Evolutionary conservation across 37 sponge, comb jelly and placozoan genomes (phyloP).

Genomic region (Amphimedon queenslandica): DNA sequence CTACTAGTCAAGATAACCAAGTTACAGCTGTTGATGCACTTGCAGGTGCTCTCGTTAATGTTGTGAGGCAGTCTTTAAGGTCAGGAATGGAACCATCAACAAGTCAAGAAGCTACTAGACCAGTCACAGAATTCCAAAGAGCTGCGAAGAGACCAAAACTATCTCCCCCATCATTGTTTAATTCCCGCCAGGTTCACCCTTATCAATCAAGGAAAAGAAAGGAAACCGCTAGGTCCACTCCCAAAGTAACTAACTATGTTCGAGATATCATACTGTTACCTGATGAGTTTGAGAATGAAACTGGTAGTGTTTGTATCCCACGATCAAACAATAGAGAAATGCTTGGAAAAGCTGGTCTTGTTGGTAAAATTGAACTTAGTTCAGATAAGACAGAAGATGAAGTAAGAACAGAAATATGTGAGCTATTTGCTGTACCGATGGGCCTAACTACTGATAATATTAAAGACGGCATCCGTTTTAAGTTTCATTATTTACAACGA

Average conservation of each 20-base stretch:
- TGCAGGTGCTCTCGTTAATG: background rate
- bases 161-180: conserved; percentile 4
- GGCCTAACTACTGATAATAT: conserved; percentile 2
- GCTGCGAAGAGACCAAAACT: background rate
- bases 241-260: background rate
- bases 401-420: conserved; percentile 1
- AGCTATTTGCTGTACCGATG: conserved; percentile 9
- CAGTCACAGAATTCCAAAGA: background rate
- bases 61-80: background rate
- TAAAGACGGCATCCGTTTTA: background rate
- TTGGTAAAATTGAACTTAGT: conserved; percentile 23
- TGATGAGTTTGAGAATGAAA: background rate
- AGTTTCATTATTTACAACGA: conserved; percentile 13
- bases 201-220: too few relatives aligned
- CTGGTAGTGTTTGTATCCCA: conserved; percentile 1
- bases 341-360: conserved; percentile 11
- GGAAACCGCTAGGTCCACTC: background rate
- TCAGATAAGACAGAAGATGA: conserved; percentile 6
- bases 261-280: conserved; percentile 17
- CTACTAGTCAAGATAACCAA: too few relatives aligned
- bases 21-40: background rate
- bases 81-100: too few relatives aligned
- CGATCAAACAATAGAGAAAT: background rate
- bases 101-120: too few relatives aligned
- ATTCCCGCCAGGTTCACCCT: background rate